Base-by-base conservation (phyloP, 1,140 invertebrate species). In the Drosophila dunni region DNA sequence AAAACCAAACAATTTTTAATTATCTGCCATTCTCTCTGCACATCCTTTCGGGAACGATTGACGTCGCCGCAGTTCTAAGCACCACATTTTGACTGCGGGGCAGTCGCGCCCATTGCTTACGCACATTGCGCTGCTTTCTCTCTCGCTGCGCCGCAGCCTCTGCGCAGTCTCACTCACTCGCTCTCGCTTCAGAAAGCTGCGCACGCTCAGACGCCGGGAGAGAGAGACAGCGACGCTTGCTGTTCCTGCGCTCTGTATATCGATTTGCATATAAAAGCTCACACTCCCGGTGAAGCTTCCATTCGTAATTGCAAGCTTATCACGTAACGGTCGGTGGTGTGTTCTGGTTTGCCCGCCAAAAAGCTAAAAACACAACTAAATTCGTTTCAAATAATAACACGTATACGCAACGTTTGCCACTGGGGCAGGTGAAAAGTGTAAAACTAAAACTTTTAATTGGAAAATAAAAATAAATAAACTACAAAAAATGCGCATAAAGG, bases 231-330 rank as follows among this genome's bases (percentile, higher is more conserved):
- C 40, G n/a, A 13, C 40, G 40, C 38, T 29, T 29, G 78, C 62
- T 64, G 61, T 63, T 72, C 53, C 63, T 72, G 63, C 70, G 64
- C 70, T 72, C 61, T 58, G 61, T 8, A 24, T 46, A 20, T 4
- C 33, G 33, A 74, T 77, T 84, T 79, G 61, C 68, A 78, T 70
- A 86, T 86, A 88, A 83, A 88, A 78, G 79, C 82, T 68, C 72
- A 71, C 76, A 67, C 76, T 51, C 67, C 64, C 62, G 24, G 42
- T 38, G 54, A 69, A 81, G 75, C 70, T 68, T 73, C 66, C 81
- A 85, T 85, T 85, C 72, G 72, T 53, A 65, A 68, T 72, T 81
- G 57, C 66, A 53, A 64, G 75, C 66, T 81, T 78, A 78, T 86
- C 75, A 85, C 74, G 79, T 80, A 75, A 80, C 78, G 75, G 74